A percentile compares a stretch with the other conserved stretches of the same genome.
Evolutionary conservation across 2,113 vertebrate species (phyloP).

Genomic region (Podarcis cretensis): DNA sequence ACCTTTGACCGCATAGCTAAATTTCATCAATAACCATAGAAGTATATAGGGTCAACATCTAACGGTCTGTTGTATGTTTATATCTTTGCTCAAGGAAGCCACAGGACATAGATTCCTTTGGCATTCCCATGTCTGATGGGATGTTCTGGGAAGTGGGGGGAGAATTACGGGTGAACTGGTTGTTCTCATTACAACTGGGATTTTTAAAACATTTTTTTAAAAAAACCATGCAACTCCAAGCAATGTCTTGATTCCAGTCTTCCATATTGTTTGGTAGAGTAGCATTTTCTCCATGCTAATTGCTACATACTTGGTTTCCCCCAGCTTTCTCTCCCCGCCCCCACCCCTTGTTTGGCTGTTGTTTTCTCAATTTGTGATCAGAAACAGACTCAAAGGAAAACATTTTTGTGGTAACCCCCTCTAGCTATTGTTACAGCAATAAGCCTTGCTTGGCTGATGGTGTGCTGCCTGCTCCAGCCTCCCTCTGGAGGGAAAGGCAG

Average conservation of each 20-base stretch:
- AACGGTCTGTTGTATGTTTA: neutral
- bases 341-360: slow-evolving; percentile 26
- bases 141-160: neutral
- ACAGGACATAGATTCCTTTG: slow-evolving; percentile 16
- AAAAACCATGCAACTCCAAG: slow-evolving; percentile 25
- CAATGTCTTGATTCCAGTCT: slow-evolving; percentile 33
- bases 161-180: slow-evolving; percentile 38
- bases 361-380: slow-evolving; percentile 53
- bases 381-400: slow-evolving; percentile 49
- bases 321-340: neutral
- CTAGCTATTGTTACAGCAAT: slow-evolving; percentile 47
- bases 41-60: neutral
- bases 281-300: slow-evolving; percentile 13
- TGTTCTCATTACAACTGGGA: slow-evolving; percentile 33
- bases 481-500: slow-evolving; percentile 60
- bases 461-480: slow-evolving; percentile 39
- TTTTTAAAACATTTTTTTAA: neutral
- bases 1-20: neutral
- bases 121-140: neutral
- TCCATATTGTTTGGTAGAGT: slow-evolving; percentile 24
- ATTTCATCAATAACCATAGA: neutral
- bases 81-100: slow-evolving; percentile 29
- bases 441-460: slow-evolving; percentile 51
- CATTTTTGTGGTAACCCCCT: slow-evolving; percentile 42
- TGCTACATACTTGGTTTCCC: neutral